These are phyloP conservation scores for Cephalopholis sonnerati DNA, from an alignment of 2,113 vertebrate species.

Conservation along the genomic window DNA sequence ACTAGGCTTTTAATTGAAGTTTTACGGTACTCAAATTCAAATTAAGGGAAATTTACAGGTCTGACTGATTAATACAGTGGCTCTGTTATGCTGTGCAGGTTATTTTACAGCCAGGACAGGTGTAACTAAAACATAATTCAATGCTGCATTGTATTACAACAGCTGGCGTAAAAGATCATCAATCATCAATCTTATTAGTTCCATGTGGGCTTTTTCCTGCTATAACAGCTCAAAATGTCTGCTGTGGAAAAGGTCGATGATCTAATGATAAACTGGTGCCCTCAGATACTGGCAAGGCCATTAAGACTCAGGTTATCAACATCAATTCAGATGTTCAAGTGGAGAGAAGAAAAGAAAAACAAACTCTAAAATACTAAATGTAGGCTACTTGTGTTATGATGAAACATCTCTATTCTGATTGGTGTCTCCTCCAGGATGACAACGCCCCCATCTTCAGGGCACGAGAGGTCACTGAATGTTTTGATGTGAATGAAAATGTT, in stretches of 20 bases:
- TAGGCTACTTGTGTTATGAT: background rate
- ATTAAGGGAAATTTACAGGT: background rate
- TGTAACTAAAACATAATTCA: background rate
- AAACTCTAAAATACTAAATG: too few species aligned
- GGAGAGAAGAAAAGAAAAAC: background rate
- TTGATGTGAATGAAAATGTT: too few species aligned
- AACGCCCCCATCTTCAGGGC: conserved; percentile 24
- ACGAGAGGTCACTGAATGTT: background rate
- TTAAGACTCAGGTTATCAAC: too few species aligned
- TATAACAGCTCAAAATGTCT: background rate
- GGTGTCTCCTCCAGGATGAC: background rate
- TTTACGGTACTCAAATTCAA: background rate
- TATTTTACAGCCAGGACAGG: too few species aligned
- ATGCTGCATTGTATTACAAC: background rate
- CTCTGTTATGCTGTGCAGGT: background rate
- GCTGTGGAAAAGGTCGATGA: background rate
- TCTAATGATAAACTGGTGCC: background rate
- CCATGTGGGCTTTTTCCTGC: too few species aligned
- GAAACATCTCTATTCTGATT: background rate
- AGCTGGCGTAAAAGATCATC: background rate
- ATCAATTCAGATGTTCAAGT: too few species aligned
- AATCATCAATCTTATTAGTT: too few species aligned
- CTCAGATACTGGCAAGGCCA: too few species aligned
- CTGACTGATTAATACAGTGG: background rate
- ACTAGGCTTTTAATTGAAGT: too few species aligned